A percentile compares a stretch with the other conserved stretches of the same genome.
phyloP scores from a whole-genome alignment of 92 coral and sea anemone genomes.

The Phenganax subtilis region DNA sequence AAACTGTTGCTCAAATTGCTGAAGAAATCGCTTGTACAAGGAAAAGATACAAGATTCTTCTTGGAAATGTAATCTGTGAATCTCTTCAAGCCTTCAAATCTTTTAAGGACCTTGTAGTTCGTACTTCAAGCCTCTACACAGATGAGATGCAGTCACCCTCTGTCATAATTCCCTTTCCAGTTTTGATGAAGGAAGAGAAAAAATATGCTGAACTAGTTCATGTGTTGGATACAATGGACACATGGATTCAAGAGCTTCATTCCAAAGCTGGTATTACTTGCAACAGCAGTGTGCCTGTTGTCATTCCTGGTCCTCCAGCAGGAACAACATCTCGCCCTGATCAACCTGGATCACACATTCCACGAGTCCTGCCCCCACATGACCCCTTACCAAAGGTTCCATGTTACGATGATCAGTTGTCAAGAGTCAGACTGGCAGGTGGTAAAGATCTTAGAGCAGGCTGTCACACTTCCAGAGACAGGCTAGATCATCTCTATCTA shows the following conservation, averaged over 20 bases:
- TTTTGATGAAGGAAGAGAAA: slow-evolving; percentile 16
- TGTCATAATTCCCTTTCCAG: slow-evolving; percentile 24
- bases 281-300: slow-evolving; percentile 24
- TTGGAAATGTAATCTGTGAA: slow-evolving; percentile 14
- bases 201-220: slow-evolving; percentile 19
- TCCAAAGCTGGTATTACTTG: slow-evolving; percentile 16
- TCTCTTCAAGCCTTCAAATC: not conserved
- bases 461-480: slow-evolving; percentile 21
- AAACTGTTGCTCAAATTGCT: slow-evolving; percentile 6
- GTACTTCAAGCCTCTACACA: slow-evolving; percentile 6
- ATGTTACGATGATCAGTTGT: slow-evolving; percentile 30
- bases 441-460: slow-evolving; percentile 26
- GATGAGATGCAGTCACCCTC: slow-evolving; percentile 21
- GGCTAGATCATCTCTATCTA: slow-evolving; percentile 18
- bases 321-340: slow-evolving; percentile 35
- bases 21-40: slow-evolving; percentile 31
- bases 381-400: slow-evolving; percentile 29
- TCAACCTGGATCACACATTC: slow-evolving; percentile 25
- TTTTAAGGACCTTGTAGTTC: slow-evolving; percentile 23
- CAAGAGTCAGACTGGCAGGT: slow-evolving; percentile 23
- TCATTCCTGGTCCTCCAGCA: slow-evolving; percentile 21
- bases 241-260: slow-evolving; percentile 22
- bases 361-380: slow-evolving; percentile 14
- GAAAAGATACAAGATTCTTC: slow-evolving; percentile 17
- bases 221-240: slow-evolving; percentile 30